A percentile compares a stretch with the other conserved stretches of the same genome.
Evolutionary conservation across 30 jellyfish, hydroid and myxozoan genomes (phyloP).

Genomic region (Turritopsis dohrnii): DNA sequence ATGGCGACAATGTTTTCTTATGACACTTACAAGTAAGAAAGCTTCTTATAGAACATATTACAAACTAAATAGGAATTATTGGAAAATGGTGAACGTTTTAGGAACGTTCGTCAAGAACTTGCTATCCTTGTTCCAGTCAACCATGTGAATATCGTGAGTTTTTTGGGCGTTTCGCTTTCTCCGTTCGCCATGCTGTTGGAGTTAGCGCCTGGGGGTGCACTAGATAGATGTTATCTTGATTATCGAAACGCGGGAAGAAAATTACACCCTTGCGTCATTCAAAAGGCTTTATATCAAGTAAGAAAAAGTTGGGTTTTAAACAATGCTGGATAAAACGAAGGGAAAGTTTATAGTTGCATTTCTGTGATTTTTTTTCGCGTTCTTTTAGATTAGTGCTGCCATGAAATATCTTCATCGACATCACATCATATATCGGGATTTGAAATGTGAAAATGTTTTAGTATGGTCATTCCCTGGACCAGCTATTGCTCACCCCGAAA

Average conservation of each 20-base stretch:
- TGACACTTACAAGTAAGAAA: slow-evolving; percentile 13
- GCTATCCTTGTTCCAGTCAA: slow-evolving; percentile 72
- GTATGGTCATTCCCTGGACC: slow-evolving; percentile 94
- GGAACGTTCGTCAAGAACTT: slow-evolving; percentile 86
- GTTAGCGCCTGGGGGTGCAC: slow-evolving; percentile 87
- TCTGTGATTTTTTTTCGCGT: neutral
- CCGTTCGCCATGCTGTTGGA: slow-evolving; percentile 76
- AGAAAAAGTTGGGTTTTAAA: neutral
- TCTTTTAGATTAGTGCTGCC: slow-evolving; percentile 66
- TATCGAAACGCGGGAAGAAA: slow-evolving; percentile 66
- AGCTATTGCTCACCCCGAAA: slow-evolving; percentile 26
- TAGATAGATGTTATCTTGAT: slow-evolving; percentile 36
- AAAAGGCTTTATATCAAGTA: slow-evolving; percentile 63
- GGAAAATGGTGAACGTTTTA: slow-evolving; percentile 37
- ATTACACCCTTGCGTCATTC: slow-evolving; percentile 52
- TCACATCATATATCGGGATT: slow-evolving; percentile 78
- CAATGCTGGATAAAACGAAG: no score
- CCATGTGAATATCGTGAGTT: slow-evolving; percentile 51
- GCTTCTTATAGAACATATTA: slow-evolving; percentile 16
- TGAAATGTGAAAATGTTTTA: slow-evolving; percentile 80
- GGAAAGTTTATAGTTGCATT: no score
- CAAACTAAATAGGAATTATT: no score
- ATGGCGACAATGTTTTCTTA: slow-evolving; percentile 35
- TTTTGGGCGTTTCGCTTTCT: slow-evolving; percentile 64
- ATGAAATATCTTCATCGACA: slow-evolving; percentile 70